A percentile compares a stretch with the other conserved stretches of the same genome.
Evolutionary conservation across 2,888 invertebrate genomes (phyloP).

Genomic region (Caenorhabditis uteleia): DNA sequence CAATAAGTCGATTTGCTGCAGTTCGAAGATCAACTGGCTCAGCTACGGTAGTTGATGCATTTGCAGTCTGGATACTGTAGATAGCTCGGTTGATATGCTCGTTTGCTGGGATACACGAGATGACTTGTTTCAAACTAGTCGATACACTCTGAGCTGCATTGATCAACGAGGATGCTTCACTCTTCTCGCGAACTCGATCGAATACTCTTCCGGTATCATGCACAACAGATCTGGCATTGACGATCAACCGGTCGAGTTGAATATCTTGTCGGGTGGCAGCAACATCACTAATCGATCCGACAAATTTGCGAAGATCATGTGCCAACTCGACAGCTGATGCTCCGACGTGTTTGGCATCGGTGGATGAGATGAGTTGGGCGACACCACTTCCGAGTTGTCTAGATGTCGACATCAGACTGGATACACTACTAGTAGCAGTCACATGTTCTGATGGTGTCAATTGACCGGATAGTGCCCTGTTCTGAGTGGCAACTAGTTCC

Average conservation of each 20-base stretch:
- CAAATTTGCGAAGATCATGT: slow-evolving; percentile 59
- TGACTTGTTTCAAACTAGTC: slow-evolving; percentile 77
- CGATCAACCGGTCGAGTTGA: slow-evolving; percentile 52
- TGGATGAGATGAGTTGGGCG: slow-evolving; percentile 81
- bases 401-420: slow-evolving; percentile 26
- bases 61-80: slow-evolving; percentile 76
- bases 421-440: slow-evolving; percentile 38
- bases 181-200: slow-evolving; percentile 58
- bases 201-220: slow-evolving; percentile 65
- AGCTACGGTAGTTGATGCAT: slow-evolving; percentile 74
- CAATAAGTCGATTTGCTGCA: slow-evolving; percentile 84
- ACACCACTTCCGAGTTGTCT: slow-evolving; percentile 77
- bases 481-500: slow-evolving; percentile 83
- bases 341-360: slow-evolving; percentile 74
- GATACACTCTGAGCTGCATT: slow-evolving; percentile 66
- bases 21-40: slow-evolving; percentile 82
- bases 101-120: slow-evolving; percentile 89
- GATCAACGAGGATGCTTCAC: slow-evolving; percentile 47
- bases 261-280: slow-evolving; percentile 54
- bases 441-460: slow-evolving; percentile 37
- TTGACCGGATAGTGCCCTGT: slow-evolving; percentile 75
- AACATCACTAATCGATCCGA: slow-evolving; percentile 54
- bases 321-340: slow-evolving; percentile 63
- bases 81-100: slow-evolving; percentile 87
- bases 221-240: slow-evolving; percentile 63